Evolutionary conservation across 2,797 vertebrate genomes (phyloP).

Genomic region (Sternotherus odoratus): DNA sequence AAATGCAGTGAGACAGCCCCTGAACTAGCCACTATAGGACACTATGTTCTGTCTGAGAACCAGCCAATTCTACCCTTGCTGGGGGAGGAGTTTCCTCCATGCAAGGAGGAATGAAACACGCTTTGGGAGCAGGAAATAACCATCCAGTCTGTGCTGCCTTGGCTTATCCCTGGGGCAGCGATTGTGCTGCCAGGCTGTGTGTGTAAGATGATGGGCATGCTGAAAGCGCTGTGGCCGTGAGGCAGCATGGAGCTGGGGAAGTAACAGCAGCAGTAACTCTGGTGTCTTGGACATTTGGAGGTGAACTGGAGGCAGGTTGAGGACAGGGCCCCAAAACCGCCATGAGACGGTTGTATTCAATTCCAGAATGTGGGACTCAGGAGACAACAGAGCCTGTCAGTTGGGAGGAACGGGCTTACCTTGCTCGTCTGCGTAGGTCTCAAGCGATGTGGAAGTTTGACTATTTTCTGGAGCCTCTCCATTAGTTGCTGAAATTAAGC

Average conservation of each 20-base stretch:
- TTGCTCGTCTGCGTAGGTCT: constrained; percentile 91
- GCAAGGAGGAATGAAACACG: neutral
- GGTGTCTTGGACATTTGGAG: neutral
- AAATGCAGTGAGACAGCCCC: neutral
- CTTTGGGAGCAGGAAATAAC: neutral
- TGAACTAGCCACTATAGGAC: neutral
- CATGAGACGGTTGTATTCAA: neutral
- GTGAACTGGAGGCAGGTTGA: neutral
- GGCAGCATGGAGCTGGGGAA: neutral
- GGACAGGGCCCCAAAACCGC: fast-evolving
- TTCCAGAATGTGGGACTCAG: fast-evolving
- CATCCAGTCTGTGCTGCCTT: neutral
- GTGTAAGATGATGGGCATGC: neutral
- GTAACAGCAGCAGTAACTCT: neutral
- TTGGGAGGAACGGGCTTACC: constrained; percentile 67
- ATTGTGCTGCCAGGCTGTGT: neutral
- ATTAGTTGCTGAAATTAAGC: constrained; percentile 88
- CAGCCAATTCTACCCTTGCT: neutral
- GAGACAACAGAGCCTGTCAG: fast-evolving
- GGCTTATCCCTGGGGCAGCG: neutral
- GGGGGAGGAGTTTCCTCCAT: neutral
- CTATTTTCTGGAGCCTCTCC: constrained; percentile 91
- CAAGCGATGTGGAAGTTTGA: constrained; percentile 89
- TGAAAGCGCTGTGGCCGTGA: neutral
- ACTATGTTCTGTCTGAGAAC: neutral